A percentile compares a stretch with the other conserved stretches of the same genome.
phyloP scores from a whole-genome alignment of 2,888 invertebrate species.

The Drymonia ruficornis region DNA sequence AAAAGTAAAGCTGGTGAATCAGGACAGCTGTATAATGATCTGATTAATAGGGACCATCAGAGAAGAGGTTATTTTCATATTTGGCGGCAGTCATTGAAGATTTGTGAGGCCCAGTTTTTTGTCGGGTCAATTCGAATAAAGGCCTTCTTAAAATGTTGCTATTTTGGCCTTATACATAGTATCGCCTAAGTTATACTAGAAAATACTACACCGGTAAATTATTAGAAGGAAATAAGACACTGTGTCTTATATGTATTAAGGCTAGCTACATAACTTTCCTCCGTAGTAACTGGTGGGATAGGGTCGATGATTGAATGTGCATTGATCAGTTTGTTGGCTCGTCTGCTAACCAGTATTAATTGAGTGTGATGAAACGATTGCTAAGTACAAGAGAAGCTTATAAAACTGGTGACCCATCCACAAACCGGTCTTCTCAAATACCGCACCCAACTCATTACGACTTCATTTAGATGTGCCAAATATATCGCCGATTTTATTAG shows the following conservation, averaged over 20 bases:
- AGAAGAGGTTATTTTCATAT: not conserved
- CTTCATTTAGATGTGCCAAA: not conserved
- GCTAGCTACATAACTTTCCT: not conserved
- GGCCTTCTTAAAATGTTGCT: too few species aligned
- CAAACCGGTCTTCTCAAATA: not conserved
- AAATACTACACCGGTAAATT: too few species aligned
- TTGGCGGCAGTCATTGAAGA: not conserved
- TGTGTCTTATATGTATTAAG: too few species aligned
- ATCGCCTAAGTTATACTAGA: too few species aligned
- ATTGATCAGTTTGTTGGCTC: not conserved
- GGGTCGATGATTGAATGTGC: too few species aligned
- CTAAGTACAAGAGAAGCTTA: not conserved
- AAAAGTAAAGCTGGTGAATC: constrained; percentile 5
- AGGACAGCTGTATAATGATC: not conserved
- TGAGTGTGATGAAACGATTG: not conserved
- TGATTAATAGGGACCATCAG: not conserved
- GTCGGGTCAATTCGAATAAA: too few species aligned
- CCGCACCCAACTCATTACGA: not conserved
- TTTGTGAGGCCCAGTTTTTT: too few species aligned
- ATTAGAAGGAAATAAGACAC: too few species aligned
- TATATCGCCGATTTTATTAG: not conserved
- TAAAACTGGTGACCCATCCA: not conserved
- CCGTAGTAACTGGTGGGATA: not conserved
- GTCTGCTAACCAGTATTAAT: not conserved
- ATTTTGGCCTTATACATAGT: too few species aligned